phyloP scores from a whole-genome alignment of 2,888 invertebrate genomes.

The Capitulum mitella region DNA sequence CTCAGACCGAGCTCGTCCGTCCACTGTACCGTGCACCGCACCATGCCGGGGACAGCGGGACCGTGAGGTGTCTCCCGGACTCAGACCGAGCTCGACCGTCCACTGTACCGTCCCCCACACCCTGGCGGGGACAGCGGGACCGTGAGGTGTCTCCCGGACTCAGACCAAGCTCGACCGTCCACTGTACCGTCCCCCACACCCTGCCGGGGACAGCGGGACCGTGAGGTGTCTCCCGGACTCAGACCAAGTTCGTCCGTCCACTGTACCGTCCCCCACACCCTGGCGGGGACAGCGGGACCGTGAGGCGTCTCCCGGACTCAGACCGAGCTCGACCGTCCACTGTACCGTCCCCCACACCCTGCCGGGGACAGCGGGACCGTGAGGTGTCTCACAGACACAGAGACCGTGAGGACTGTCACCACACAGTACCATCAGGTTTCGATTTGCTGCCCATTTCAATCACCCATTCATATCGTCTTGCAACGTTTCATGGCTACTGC shows the following conservation, averaged over 20 bases:
- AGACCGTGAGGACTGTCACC: too few relatives aligned
- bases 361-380: neutral
- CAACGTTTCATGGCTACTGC: too few relatives aligned
- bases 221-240: neutral
- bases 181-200: neutral
- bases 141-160: too few relatives aligned
- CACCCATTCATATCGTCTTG: too few relatives aligned
- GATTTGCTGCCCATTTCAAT: too few relatives aligned
- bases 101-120: neutral
- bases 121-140: too few relatives aligned
- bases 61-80: neutral
- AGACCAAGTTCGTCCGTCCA: neutral
- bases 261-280: too few relatives aligned
- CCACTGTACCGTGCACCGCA: neutral
- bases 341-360: neutral
- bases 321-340: neutral
- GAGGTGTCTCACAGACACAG: neutral
- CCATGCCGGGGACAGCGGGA: neutral
- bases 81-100: too few relatives aligned
- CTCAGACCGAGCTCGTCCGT: neutral
- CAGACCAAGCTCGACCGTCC: neutral
- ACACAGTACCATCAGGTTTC: too few relatives aligned
- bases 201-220: neutral
- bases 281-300: too few relatives aligned
- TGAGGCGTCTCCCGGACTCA: too few relatives aligned